phyloP scores from a whole-genome alignment of 1,140 invertebrate genomes.

The Campoletis sonorensis region DNA sequence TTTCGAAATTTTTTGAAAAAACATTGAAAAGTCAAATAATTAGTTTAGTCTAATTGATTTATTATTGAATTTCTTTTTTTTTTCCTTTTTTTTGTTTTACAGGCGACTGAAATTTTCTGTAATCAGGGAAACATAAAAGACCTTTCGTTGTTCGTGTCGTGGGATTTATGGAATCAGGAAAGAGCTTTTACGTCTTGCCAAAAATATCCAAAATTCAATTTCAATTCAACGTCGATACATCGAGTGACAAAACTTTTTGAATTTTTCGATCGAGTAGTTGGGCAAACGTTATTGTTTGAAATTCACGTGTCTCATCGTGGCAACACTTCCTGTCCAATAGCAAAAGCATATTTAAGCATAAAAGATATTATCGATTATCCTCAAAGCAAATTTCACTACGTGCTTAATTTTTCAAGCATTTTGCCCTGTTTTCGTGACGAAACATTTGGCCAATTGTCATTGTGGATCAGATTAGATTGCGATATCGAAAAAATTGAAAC shows the following conservation, averaged over 20 bases:
- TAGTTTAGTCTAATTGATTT: too few relatives aligned
- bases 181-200: constrained; percentile 55
- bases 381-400: constrained; percentile 68
- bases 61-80: constrained; percentile 21
- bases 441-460: constrained; percentile 66
- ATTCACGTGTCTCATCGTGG: constrained; percentile 57
- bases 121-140: constrained; percentile 52
- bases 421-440: constrained; percentile 47
- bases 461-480: constrained; percentile 68
- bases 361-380: constrained; percentile 69
- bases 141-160: constrained; percentile 61
- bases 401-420: constrained; percentile 59
- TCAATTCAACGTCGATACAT: constrained; percentile 66
- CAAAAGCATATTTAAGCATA: constrained; percentile 61
- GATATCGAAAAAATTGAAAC: constrained; percentile 59
- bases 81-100: too few relatives aligned
- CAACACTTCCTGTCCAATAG: constrained; percentile 54
- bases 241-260: constrained; percentile 58
- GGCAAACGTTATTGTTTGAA: constrained; percentile 61
- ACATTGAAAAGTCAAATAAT: too few relatives aligned
- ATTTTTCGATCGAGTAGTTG: constrained; percentile 61
- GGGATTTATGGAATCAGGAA: constrained; percentile 64
- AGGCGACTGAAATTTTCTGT: constrained; percentile 61
- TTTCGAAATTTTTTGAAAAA: too few relatives aligned
- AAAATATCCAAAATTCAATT: constrained; percentile 64